These are phyloP conservation scores for Macaria notata DNA, from an alignment of 2,888 invertebrate species.

Conservation along the genomic window DNA sequence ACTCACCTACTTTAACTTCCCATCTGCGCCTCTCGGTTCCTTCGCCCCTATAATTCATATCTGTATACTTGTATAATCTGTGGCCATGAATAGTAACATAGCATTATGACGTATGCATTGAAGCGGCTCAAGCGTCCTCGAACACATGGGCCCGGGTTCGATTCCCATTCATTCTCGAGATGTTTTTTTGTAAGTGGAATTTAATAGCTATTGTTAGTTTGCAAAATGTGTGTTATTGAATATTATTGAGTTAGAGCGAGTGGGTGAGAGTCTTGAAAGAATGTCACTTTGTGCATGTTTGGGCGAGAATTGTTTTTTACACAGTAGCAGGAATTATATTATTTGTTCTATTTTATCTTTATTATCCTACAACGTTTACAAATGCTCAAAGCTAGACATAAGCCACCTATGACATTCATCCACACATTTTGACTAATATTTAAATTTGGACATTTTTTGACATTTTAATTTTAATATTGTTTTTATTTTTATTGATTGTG, in stretches of 20 bases:
- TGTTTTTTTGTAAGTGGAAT: constrained; percentile 56
- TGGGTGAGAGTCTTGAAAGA: constrained; percentile 25
- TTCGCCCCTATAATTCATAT: constrained; percentile 67
- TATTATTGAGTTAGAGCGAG: constrained; percentile 32
- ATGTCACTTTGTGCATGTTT: constrained; percentile 14
- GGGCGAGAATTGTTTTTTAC: too few relatives aligned
- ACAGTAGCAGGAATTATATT: too few relatives aligned
- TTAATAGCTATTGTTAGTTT: constrained; percentile 39
- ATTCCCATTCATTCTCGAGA: constrained; percentile 71
- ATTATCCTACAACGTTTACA: too few relatives aligned
- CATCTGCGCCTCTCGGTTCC: constrained; percentile 19
- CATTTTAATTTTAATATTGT: too few relatives aligned
- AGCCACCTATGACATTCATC: too few relatives aligned
- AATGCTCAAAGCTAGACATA: too few relatives aligned
- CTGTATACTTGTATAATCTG: constrained; percentile 43
- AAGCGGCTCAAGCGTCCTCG: constrained; percentile 57
- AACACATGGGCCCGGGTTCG: constrained; percentile 73
- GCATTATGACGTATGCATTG: constrained; percentile 63
- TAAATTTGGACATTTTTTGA: too few relatives aligned
- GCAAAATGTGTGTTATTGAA: constrained; percentile 36
- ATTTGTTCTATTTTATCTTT: too few relatives aligned
- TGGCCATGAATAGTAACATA: constrained; percentile 48
- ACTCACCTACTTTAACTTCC: neutral
- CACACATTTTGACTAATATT: too few relatives aligned
- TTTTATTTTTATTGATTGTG: too few relatives aligned